Evolutionary conservation across 2,113 vertebrate species (phyloP).

Genomic region (Oreochromis tanganicae): DNA sequence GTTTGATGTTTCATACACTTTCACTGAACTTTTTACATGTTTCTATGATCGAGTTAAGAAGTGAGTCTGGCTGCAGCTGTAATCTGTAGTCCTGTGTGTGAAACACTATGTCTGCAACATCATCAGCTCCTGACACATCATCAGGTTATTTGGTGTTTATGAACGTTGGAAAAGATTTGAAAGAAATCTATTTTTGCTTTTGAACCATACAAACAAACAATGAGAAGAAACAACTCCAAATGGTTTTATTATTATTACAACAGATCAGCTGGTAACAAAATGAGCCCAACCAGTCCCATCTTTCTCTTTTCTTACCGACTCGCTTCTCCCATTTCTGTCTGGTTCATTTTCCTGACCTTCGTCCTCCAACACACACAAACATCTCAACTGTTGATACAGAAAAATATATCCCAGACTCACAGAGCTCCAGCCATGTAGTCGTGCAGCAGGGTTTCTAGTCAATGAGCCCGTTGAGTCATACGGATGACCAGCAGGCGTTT

Average conservation of each 20-base stretch:
- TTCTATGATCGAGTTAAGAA: accelerated
- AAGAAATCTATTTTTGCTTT: background rate
- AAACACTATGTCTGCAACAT: background rate
- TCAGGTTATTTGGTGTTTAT: background rate
- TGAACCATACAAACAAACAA: background rate
- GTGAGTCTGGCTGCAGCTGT: background rate
- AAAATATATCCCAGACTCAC: background rate
- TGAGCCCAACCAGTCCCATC: background rate
- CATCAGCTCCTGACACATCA: background rate
- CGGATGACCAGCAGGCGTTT: background rate
- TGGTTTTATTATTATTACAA: background rate
- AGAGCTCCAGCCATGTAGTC: background rate
- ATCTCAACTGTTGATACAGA: background rate
- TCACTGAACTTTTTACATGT: background rate
- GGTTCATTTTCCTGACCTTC: background rate
- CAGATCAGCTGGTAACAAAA: background rate
- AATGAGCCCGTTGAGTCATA: background rate
- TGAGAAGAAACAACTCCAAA: background rate
- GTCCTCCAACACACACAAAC: background rate
- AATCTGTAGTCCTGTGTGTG: background rate
- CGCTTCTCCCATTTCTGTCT: background rate
- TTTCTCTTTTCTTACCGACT: background rate
- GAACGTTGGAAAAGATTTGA: background rate
- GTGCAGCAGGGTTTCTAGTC: background rate
- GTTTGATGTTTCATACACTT: background rate